Base-by-base conservation (phyloP, 2,888 invertebrate species). In the Diplazon laetatorius region DNA sequence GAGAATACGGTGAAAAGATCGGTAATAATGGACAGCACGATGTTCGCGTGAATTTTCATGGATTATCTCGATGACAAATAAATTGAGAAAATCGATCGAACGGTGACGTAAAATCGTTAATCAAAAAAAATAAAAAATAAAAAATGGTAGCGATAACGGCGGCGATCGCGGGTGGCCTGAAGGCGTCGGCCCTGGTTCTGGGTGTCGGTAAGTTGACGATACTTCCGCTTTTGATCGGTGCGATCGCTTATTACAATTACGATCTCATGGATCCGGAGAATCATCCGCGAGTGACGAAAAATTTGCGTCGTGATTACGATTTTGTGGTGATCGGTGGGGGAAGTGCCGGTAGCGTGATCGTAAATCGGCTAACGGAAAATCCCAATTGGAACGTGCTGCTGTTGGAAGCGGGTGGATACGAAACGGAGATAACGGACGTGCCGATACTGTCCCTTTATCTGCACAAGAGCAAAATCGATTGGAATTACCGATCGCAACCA, bases 401-500 rank as follows among this genome's bases (percentile, higher is more conserved):
- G 10, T 86, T 97, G 52, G 97, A 97, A 90, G 97, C 97, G 0
- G 97, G 97, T 9, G 97, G 96, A 0, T 96, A 96, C 82, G 97
- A 97, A 89, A 96, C 96, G 0, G 96, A 97, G 87, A 95, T 97
- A 59, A 95, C 96, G 0, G 97, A 97, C 88, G 97, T 97, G 2
- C 97, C 97, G 0, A 92, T 97, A 60, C 91, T 97, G n/a, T 97
- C 97, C 48, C 90, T 97, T 55, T 97, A 96, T 90, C 92, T 97
- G 86, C 97, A 97, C 91, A 96, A 97, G 86, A 97, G 97, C 89
- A 96, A 96, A 92, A 89, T 97, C 86, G 97, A 97, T 90, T 97
- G 97, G 97, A 96, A 96, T 86, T 97, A 97, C 91, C 95, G 97
- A 83, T 95, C 97, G 0, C 96, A 97, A 89, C 95, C 97, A 0